These are phyloP conservation scores for Tiliqua scincoides DNA, from an alignment of 2,113 vertebrate species.

Conservation along the genomic window DNA sequence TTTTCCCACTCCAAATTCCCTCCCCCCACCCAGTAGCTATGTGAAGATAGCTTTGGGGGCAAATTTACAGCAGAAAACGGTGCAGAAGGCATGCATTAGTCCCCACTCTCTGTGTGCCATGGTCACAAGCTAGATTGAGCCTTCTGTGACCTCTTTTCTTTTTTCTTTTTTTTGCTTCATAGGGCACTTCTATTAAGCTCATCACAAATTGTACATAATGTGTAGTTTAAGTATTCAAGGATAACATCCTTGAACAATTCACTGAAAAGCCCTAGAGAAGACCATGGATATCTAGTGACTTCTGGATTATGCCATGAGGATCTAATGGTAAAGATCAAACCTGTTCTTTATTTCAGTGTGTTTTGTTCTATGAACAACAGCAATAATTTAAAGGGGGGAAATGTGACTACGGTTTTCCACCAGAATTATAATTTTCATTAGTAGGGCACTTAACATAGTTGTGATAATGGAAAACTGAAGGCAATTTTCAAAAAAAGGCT, in stretches of 20 bases:
- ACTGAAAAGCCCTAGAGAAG: background rate
- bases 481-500: conserved; percentile 1
- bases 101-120: too few species aligned
- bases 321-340: background rate
- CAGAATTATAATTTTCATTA: conserved; percentile 38
- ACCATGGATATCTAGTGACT: background rate
- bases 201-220: too few species aligned
- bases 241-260: background rate
- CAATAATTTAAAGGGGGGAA: conserved; percentile 12
- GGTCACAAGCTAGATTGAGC: too few species aligned
- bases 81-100: too few species aligned
- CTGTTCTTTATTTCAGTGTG: background rate
- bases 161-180: too few species aligned
- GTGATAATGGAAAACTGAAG: background rate
- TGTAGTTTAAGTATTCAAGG: background rate
- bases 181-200: too few species aligned
- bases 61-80: too few species aligned
- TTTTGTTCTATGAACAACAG: background rate
- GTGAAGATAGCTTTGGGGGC: too few species aligned
- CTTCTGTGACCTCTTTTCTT: too few species aligned
- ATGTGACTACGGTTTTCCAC: background rate
- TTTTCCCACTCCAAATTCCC: too few species aligned
- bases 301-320: background rate
- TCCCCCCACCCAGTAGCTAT: too few species aligned
- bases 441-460: conserved; percentile 13